phyloP scores from a whole-genome alignment of 2,113 vertebrate species.

The Coregonus clupeaformis region DNA sequence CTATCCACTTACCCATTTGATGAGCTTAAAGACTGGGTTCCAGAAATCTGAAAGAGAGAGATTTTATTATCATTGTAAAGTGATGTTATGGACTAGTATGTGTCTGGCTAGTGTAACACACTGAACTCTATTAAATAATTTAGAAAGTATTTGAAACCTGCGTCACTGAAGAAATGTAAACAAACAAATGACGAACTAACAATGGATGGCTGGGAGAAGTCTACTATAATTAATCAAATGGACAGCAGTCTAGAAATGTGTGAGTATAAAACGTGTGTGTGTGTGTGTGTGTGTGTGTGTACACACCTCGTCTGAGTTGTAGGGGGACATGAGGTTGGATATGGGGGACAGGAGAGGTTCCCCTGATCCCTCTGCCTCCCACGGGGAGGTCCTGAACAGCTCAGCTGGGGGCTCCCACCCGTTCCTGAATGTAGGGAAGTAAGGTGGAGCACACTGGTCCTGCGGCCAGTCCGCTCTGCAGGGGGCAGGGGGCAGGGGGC shows the following conservation, averaged over 20 bases:
- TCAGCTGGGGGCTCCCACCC: slow-evolving; percentile 90
- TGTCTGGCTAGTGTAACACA: too few species aligned
- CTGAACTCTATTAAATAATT: too few species aligned
- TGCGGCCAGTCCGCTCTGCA: slow-evolving; percentile 88
- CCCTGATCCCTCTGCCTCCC: slow-evolving; percentile 83
- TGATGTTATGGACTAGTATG: too few species aligned
- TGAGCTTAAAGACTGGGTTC: slow-evolving; percentile 62
- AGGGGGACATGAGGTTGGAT: background rate
- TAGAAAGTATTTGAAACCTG: too few species aligned
- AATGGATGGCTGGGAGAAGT: background rate
- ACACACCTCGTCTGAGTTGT: slow-evolving; percentile 62
- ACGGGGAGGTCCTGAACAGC: slow-evolving; percentile 82
- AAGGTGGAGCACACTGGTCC: slow-evolving; percentile 81
- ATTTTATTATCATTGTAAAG: too few species aligned
- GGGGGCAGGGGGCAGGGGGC: too few species aligned
- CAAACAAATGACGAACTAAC: background rate
- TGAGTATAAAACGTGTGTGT: too few species aligned
- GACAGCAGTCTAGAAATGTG: too few species aligned
- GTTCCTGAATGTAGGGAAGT: slow-evolving; percentile 87
- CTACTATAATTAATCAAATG: too few species aligned
- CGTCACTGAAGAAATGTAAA: too few species aligned
- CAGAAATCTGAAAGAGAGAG: slow-evolving; percentile 69
- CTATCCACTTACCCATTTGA: slow-evolving; percentile 74
- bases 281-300: background rate
- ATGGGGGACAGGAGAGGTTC: slow-evolving; percentile 4